These are phyloP conservation scores for Aphrophora alni DNA, from an alignment of 2,888 invertebrate species.

Conservation along the genomic window DNA sequence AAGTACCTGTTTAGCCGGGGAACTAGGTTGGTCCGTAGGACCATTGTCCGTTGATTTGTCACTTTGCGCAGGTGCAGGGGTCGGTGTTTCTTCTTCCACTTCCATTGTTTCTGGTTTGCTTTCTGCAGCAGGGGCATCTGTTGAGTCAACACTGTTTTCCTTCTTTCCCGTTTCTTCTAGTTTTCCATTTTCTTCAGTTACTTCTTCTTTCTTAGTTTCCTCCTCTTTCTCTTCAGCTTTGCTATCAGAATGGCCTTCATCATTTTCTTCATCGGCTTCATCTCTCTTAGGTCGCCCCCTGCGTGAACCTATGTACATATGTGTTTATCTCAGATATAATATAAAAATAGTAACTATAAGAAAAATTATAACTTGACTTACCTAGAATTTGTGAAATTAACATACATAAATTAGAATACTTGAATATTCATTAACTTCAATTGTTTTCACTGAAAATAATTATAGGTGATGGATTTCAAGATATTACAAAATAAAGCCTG, in stretches of 20 bases:
- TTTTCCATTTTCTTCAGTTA: conserved; percentile 29
- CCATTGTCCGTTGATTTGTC: conserved; percentile 28
- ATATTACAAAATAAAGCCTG: too few species aligned
- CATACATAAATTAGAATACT: too few species aligned
- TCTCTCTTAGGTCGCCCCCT: conserved; percentile 46
- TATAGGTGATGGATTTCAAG: too few species aligned
- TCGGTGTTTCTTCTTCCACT: conserved; percentile 16
- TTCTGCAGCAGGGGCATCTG: conserved; percentile 16
- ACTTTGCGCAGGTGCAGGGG: conserved; percentile 19
- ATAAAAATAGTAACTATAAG: neutral
- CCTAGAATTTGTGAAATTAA: neutral
- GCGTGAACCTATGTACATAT: conserved; percentile 17
- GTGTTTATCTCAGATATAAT: conserved; percentile 17
- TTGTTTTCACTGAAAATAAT: too few species aligned
- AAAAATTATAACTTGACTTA: neutral
- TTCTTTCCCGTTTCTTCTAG: conserved; percentile 29
- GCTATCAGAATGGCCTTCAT: conserved; percentile 38
- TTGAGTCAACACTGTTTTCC: conserved; percentile 25
- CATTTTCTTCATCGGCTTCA: conserved; percentile 37
- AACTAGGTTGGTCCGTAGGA: conserved; percentile 25
- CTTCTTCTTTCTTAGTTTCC: conserved; percentile 41
- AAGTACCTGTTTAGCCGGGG: conserved; percentile 20
- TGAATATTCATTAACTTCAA: too few species aligned
- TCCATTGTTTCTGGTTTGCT: conserved; percentile 18
- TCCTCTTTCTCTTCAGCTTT: conserved; percentile 43